These are phyloP conservation scores for Acleris sparsana DNA, from an alignment of 2,888 invertebrate species.

Conservation along the genomic window DNA sequence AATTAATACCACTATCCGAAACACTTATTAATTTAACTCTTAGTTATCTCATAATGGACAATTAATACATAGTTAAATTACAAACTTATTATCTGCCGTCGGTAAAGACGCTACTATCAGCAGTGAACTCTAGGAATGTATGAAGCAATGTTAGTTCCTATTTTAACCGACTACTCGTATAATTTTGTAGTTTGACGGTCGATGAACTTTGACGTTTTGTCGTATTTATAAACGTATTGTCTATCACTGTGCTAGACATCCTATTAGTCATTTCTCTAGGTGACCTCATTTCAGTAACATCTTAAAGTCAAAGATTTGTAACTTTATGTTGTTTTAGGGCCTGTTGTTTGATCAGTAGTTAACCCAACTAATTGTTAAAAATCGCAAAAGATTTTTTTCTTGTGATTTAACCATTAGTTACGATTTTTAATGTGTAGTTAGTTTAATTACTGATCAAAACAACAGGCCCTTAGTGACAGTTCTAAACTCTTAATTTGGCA, in stretches of 20 bases:
- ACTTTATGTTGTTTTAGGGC: too few relatives aligned
- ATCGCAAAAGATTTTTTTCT: too few relatives aligned
- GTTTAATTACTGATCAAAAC: too few relatives aligned
- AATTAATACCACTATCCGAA: not conserved
- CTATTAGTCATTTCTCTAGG: not conserved
- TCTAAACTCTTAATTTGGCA: too few relatives aligned
- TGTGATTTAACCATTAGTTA: too few relatives aligned
- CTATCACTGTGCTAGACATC: not conserved
- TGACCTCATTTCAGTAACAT: too few relatives aligned
- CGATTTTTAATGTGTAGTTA: too few relatives aligned
- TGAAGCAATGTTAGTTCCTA: not conserved
- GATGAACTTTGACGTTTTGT: not conserved
- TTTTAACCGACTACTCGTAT: not conserved
- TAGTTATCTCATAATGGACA: not conserved
- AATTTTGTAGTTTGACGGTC: constrained; percentile 11
- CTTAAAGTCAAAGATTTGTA: too few relatives aligned
- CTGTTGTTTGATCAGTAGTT: too few relatives aligned
- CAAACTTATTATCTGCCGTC: not conserved
- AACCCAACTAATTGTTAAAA: too few relatives aligned
- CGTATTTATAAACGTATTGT: constrained; percentile 2
- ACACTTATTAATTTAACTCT: not conserved
- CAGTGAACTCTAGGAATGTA: not conserved
- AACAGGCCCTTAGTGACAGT: too few relatives aligned
- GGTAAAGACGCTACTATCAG: not conserved
- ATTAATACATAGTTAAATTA: not conserved